These are phyloP conservation scores for Oreochromis grahami DNA, from an alignment of 2,797 vertebrate genomes.

Conservation along the genomic window DNA sequence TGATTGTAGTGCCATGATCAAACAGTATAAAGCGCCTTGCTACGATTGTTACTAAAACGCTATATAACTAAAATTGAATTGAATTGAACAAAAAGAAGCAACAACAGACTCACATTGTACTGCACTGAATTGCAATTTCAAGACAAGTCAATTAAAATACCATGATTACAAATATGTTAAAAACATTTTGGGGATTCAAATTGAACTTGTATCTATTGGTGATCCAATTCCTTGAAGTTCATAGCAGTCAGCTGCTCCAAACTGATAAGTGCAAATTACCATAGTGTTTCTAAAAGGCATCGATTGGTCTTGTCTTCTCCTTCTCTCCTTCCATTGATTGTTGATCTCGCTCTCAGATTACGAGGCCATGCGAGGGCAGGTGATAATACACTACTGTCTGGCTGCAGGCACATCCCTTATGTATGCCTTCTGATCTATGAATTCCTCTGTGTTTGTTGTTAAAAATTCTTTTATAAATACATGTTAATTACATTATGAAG, in stretches of 20 bases:
- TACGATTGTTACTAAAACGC: not conserved
- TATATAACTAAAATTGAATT: not conserved
- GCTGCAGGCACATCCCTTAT: slow-evolving; percentile 8
- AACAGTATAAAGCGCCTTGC: not conserved
- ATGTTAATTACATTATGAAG: not conserved
- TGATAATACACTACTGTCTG: slow-evolving; percentile 50
- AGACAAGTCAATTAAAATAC: not conserved
- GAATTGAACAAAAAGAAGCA: not conserved
- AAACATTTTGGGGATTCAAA: not conserved
- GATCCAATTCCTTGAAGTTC: slow-evolving; percentile 40
- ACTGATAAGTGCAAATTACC: slow-evolving; percentile 70
- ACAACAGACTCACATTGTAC: not conserved
- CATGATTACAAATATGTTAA: not conserved
- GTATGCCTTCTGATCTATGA: not conserved
- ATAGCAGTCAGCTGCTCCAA: slow-evolving; percentile 35
- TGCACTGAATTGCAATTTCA: not conserved
- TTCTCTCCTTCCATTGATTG: slow-evolving; percentile 66
- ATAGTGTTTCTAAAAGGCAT: slow-evolving; percentile 62
- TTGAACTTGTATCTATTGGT: slow-evolving; percentile 18
- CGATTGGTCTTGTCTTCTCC: slow-evolving; percentile 68
- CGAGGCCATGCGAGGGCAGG: slow-evolving; percentile 49
- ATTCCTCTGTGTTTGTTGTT: not conserved
- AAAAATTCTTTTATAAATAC: not conserved
- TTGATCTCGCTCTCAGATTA: slow-evolving; percentile 70
- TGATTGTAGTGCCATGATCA: not conserved